These are phyloP conservation scores for Sminthurides bifidus DNA, from an alignment of 1,140 invertebrate species.

Conservation along the genomic window DNA sequence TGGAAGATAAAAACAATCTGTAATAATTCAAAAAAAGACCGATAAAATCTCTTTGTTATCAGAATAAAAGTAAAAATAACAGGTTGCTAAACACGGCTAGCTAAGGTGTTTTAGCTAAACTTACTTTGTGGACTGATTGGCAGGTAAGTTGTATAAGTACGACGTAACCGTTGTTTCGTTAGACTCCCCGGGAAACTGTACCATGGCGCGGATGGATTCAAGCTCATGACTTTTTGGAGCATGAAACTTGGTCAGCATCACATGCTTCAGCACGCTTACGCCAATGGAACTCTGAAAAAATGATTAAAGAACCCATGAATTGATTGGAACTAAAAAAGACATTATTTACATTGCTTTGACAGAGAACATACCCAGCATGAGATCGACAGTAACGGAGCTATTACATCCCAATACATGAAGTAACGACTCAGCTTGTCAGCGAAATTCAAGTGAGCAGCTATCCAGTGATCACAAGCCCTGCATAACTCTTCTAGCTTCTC, in stretches of 20 bases:
- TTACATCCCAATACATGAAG: constrained; percentile 52
- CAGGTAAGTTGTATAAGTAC: no score
- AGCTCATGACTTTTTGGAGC: no score
- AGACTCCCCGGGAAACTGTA: no score
- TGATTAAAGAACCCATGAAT: neutral
- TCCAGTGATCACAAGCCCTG: constrained; percentile 41
- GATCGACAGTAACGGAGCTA: constrained; percentile 47
- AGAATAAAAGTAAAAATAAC: no score
- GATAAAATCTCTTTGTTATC: no score
- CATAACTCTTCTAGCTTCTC: neutral
- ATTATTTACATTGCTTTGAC: neutral
- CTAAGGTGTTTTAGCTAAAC: no score
- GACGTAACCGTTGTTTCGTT: no score
- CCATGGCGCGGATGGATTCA: no score
- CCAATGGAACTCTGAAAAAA: neutral
- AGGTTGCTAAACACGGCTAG: no score
- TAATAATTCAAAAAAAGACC: constrained; percentile 4
- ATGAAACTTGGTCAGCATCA: no score
- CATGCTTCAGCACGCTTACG: no score
- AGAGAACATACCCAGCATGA: constrained; percentile 43
- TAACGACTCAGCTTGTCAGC: constrained; percentile 42
- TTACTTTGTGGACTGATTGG: no score
- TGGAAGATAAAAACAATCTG: constrained; percentile 23
- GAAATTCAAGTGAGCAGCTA: constrained; percentile 45
- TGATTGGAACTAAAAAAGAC: neutral